Evolutionary conservation across 1,140 invertebrate species (phyloP), one percentile per base, ranked within the genome.

Genomic region (Leptonema lineaticorne): DNA sequence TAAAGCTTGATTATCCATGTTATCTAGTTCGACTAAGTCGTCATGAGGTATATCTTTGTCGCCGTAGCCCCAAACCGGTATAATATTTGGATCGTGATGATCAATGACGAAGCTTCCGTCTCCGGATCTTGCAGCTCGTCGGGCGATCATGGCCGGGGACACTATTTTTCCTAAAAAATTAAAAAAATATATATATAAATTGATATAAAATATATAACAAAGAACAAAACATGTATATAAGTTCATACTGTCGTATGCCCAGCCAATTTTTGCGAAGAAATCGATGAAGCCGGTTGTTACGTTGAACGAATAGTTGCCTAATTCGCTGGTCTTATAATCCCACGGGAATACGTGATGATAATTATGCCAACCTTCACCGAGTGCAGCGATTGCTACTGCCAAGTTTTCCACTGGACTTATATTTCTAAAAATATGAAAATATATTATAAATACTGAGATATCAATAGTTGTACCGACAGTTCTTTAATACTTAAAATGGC

Each of bases 301-400:
- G 73, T 93, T 92, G 45, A 87, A 81, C 7, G 77, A 78, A 60
- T 86, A 86, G 46, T 84, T 79, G 0, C 90, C 90, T 1, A 92
- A 80, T 74, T 97, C 95, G 1, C 90, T 89, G 0, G 92, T 92
- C 73, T 90, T 88, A 77, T 96, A 95, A 76, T 98, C 95, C 85
- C 89, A 92, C 0, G 94, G 94, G 76, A 91, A 91, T 0, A 93
- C 92, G 76, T 98, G 96, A 77, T 98, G 95, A 79, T 94, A 98
- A 79, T 97, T 97, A 78, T 97, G 95, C 89, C 93, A 96, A 22
- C 94, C 94, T 79, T 94, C 92, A 0, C 92, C 92, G 9, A 92
- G 75, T 0, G 91, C 87, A 16, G 87, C 85, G 18, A 92, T 77
- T 0, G 89, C 87, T 0, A 92, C 90, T 0, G 85, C 77, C 0